These are phyloP conservation scores for Noctua pronuba DNA, from an alignment of 2,888 invertebrate species.

Conservation along the genomic window DNA sequence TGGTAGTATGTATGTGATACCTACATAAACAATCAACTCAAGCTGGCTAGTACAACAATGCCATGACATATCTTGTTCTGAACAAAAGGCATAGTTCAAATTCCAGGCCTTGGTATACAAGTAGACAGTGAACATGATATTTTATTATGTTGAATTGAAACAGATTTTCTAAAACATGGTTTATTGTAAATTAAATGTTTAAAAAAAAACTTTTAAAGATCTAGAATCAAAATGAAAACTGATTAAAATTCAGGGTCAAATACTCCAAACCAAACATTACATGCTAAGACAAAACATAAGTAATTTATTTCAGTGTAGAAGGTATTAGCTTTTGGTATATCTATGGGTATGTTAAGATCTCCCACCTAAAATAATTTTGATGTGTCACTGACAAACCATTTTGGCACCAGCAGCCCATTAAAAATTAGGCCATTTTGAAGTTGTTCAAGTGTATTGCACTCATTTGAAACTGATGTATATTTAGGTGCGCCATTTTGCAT, in stretches of 20 bases:
- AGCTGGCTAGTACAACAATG: constrained; percentile 44
- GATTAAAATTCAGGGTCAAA: neutral
- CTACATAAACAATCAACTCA: constrained; percentile 25
- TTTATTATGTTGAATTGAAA: constrained; percentile 11
- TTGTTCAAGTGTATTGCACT: constrained; percentile 41
- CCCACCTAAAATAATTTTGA: constrained; percentile 51
- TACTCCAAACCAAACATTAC: neutral
- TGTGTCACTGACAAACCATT: constrained; percentile 60
- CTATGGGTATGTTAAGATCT: constrained; percentile 12
- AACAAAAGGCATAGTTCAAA: constrained; percentile 58
- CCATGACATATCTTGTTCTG: constrained; percentile 47
- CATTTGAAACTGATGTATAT: constrained; percentile 26
- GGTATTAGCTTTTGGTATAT: constrained; percentile 19
- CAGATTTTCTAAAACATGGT: neutral
- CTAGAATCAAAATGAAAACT: neutral
- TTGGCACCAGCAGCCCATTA: constrained; percentile 70
- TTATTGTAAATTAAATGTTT: neutral
- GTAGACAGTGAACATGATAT: constrained; percentile 31
- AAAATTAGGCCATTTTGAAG: constrained; percentile 64
- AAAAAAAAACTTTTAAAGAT: neutral
- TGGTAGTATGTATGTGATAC: constrained; percentile 20
- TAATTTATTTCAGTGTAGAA: constrained; percentile 20
- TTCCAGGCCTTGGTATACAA: constrained; percentile 54
- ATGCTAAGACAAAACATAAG: neutral
- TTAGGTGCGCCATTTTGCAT: constrained; percentile 5